Percentiles rank a stretch among this genome's conserved stretches.
Conservation (phyloP, 2,113 vertebrate genomes). For the Callionymus lyra region DNA sequence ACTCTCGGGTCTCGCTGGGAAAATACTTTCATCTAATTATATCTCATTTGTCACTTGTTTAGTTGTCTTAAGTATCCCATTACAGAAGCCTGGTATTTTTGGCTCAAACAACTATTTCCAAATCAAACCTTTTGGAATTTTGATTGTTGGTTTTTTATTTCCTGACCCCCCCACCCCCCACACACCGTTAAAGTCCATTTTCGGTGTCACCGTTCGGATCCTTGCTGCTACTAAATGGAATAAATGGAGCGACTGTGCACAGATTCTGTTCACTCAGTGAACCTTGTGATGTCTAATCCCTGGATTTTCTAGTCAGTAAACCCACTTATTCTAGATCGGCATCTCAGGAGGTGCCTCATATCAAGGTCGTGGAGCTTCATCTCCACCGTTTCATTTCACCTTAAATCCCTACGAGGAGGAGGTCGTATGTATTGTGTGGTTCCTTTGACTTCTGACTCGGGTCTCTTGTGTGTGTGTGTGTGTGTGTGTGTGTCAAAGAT, state of each 20-base stretch:
- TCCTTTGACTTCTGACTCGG: conserved; percentile 8
- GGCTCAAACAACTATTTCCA: too few species aligned
- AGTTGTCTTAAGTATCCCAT: too few species aligned
- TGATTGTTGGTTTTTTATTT: too few species aligned
- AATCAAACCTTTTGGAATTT: too few species aligned
- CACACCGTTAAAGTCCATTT: background rate
- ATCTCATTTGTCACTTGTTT: too few species aligned
- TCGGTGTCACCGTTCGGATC: conserved; percentile 24
- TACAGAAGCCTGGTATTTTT: too few species aligned
- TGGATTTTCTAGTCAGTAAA: conserved; percentile 59
- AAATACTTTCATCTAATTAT: too few species aligned
- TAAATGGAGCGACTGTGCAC: conserved; percentile 27
- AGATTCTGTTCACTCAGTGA: conserved; percentile 44
- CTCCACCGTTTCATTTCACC: conserved; percentile 15
- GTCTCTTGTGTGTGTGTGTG: conserved; percentile 13
- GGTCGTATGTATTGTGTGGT: conserved; percentile 9
- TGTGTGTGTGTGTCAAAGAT: conserved; percentile 24
- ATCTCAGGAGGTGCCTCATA: conserved; percentile 25
- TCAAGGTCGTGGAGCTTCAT: conserved; percentile 6
- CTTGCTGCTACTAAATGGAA: conserved; percentile 24
- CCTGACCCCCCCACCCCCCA: too few species aligned
- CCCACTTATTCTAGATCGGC: conserved; percentile 38
- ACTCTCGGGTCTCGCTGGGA: too few species aligned
- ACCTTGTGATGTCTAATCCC: conserved; percentile 59
- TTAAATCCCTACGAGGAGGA: conserved; percentile 10